Evolutionary conservation across 2,888 invertebrate species (phyloP).

Genomic region (Uropetala carovei): DNA sequence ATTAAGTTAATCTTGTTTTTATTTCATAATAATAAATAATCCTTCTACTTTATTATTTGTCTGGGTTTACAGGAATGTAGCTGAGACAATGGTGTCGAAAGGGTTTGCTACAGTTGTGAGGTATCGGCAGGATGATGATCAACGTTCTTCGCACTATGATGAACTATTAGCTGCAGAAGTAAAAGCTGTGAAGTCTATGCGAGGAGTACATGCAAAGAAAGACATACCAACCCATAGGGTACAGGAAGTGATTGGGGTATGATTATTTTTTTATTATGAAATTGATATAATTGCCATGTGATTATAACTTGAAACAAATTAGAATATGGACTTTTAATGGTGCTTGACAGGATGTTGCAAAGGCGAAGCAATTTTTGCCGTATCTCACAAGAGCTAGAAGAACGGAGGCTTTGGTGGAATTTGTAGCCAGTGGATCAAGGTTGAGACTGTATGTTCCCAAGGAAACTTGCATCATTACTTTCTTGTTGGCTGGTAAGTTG

Average conservation of each 20-base stretch:
- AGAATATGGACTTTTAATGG: not conserved
- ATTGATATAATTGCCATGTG: not conserved
- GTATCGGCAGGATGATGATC: slow-evolving; percentile 97
- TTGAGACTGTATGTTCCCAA: slow-evolving; percentile 95
- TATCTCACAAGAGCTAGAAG: slow-evolving; percentile 94
- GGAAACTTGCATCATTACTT: slow-evolving; percentile 95
- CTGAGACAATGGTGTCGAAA: slow-evolving; percentile 93
- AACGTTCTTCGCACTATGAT: slow-evolving; percentile 95
- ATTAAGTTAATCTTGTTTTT: too few relatives aligned
- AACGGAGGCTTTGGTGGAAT: slow-evolving; percentile 96
- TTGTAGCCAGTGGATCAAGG: slow-evolving; percentile 97
- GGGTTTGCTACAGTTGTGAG: slow-evolving; percentile 95
- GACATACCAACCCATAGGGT: slow-evolving; percentile 87
- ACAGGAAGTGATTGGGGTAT: slow-evolving; percentile 87
- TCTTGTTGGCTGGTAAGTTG: slow-evolving; percentile 86
- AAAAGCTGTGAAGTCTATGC: slow-evolving; percentile 91
- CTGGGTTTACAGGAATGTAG: slow-evolving; percentile 84
- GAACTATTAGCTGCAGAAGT: slow-evolving; percentile 94
- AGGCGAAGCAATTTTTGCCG: slow-evolving; percentile 94
- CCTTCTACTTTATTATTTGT: too few relatives aligned
- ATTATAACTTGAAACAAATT: too few relatives aligned
- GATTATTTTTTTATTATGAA: slow-evolving; percentile 66
- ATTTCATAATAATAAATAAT: too few relatives aligned
- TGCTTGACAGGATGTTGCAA: slow-evolving; percentile 74
- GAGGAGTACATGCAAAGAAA: slow-evolving; percentile 92